Evolutionary conservation across 2,113 vertebrate species (phyloP), one percentile per base, ranked within the genome.

Genomic region (Rhadina sibilatrix): DNA sequence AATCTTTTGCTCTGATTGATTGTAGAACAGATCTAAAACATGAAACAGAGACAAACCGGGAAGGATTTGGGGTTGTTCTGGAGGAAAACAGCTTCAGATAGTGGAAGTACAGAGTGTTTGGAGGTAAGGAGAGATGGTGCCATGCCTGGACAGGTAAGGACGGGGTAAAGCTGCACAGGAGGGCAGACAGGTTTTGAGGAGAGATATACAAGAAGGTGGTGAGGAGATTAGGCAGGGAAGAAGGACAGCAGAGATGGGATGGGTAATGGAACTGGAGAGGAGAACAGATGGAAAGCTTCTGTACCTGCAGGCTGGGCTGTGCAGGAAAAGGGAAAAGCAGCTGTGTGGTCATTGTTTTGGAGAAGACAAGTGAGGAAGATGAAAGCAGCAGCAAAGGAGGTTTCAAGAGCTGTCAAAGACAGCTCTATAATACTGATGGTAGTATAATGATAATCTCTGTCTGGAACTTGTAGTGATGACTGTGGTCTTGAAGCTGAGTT

Each of bases 131-230:
- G 65, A 66, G 30, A 10, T 31, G 14, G 21, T 70, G 47, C 9
- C 4, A 0, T 18, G 37, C 17, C 56, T 2, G 0, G 74, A 59
- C 33, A 60, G 30, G 38, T 37, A 37, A 53, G 11, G 23, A 37
- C 0, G 1, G 9, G 15, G 2, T 38, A 33, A 72, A 66, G 60
- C 40, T 81, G 11, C 10, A 8, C 1, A 0, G 12, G 9, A 70
- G 72, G 20, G 17, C 37, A 68, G 30, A 21, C 3, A 5, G 12
- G 27, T 40, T 69, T 83, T 57, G 49, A 42, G 38, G 50, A 52
- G 50, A 53, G 49, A n/a, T 6, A 20, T 6, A 19, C 6, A 8
- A 50, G 27, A 35, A 11, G 14, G 10, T 49, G 30, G 65, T n/a
- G 44, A 71, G 42, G 44, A 69, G 27, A 21, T 47, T 30, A 46